Evolutionary conservation across 2,113 vertebrate genomes (phyloP).

Genomic region (Onychostoma macrolepis): DNA sequence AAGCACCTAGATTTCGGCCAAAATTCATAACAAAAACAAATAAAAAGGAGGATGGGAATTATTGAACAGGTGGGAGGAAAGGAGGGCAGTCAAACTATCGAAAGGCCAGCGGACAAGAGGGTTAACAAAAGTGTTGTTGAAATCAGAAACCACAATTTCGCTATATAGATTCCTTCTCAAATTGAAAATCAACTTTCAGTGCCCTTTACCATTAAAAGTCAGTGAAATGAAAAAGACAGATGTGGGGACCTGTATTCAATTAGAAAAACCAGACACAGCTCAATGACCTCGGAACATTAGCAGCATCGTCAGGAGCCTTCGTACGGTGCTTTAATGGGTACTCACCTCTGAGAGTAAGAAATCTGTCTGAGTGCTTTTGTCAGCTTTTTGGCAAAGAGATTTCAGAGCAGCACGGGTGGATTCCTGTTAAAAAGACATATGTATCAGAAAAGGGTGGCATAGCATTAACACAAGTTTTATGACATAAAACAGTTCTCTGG

Average conservation of each 20-base stretch:
- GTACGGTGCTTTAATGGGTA: constrained; percentile 54
- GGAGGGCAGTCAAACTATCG: background rate
- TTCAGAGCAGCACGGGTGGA: constrained; percentile 84
- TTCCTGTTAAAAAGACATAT: constrained; percentile 79
- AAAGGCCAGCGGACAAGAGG: background rate
- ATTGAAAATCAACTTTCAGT: constrained; percentile 16
- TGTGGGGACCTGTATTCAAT: constrained; percentile 45
- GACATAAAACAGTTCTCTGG: background rate
- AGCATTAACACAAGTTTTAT: background rate
- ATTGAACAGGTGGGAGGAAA: background rate
- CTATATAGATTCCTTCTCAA: background rate
- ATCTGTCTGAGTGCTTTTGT: constrained; percentile 95
- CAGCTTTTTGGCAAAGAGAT: constrained; percentile 83
- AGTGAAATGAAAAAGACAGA: constrained; percentile 40
- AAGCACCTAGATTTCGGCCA: background rate
- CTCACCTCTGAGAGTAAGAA: constrained; percentile 89
- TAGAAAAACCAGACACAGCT: constrained; percentile 46
- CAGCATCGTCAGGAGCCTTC: constrained; percentile 41
- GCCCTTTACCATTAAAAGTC: constrained; percentile 17
- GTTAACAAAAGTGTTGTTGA: background rate
- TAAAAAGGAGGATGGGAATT: background rate
- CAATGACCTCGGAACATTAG: constrained; percentile 48
- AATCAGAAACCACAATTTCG: background rate
- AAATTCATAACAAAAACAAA: constrained; percentile 32
- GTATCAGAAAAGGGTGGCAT: background rate